phyloP scores from a whole-genome alignment of 30 jellyfish, hydroid and myxozoan species.

The Pelagia noctiluca region DNA sequence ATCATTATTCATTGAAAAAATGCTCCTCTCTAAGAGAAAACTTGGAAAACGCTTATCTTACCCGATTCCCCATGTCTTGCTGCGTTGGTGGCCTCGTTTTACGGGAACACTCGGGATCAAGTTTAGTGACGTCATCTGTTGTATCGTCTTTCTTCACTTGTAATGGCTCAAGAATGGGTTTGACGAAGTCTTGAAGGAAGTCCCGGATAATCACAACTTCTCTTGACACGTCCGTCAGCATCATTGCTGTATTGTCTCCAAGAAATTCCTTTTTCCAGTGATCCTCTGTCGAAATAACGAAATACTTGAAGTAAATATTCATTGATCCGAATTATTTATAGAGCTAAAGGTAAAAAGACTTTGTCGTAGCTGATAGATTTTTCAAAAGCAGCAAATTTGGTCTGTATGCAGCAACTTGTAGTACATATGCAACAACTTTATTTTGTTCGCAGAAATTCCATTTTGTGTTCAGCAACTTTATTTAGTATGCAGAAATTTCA shows the following conservation, averaged over 20 bases:
- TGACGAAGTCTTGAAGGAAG: slow-evolving; percentile 5
- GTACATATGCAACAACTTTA: background rate
- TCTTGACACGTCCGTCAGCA: slow-evolving; percentile 81
- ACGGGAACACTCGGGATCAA: background rate
- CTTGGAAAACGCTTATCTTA: too few species aligned
- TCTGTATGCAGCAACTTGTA: background rate
- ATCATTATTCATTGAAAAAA: too few species aligned
- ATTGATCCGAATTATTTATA: background rate
- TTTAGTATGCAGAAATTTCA: too few species aligned
- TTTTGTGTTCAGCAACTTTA: background rate
- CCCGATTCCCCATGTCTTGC: background rate
- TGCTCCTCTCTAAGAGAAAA: too few species aligned
- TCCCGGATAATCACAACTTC: slow-evolving; percentile 64
- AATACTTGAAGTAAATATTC: background rate
- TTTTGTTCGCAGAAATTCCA: background rate
- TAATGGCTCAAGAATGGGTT: slow-evolving; percentile 12
- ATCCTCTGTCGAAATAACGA: slow-evolving; percentile 52
- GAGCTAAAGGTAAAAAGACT: too few species aligned
- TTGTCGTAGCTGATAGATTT: background rate
- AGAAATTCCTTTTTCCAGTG: slow-evolving; percentile 82
- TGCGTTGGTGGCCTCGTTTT: background rate
- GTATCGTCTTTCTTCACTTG: too few species aligned
- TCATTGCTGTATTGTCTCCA: slow-evolving; percentile 82
- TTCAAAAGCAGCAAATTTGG: background rate
- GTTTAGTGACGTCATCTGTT: too few species aligned